These are phyloP conservation scores for Papilio glaucus DNA, from an alignment of 1,140 invertebrate genomes.

Conservation along the genomic window DNA sequence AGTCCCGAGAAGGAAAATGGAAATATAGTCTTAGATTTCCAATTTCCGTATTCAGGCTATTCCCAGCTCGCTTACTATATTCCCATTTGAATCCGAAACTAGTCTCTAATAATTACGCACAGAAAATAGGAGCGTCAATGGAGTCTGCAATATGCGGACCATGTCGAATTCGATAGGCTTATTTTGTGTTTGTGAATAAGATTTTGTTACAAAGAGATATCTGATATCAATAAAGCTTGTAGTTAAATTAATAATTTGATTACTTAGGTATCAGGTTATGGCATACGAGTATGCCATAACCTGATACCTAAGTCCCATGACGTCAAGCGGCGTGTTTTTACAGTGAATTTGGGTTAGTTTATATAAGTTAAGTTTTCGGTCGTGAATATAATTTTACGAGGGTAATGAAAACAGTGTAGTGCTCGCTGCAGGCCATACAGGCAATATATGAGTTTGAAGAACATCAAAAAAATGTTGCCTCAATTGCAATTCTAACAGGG, in stretches of 20 bases:
- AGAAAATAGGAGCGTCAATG: background rate
- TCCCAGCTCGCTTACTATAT: slow-evolving; percentile 25
- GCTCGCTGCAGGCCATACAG: no score
- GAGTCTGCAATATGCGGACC: slow-evolving; percentile 10
- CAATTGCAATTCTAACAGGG: no score
- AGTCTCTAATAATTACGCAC: slow-evolving; percentile 26
- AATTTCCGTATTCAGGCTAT: slow-evolving; percentile 24
- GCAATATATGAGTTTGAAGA: no score
- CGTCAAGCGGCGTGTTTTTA: no score
- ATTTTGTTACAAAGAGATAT: background rate
- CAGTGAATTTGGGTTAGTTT: no score
- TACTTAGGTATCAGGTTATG: no score
- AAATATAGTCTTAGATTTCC: slow-evolving; percentile 29
- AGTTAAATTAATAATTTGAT: background rate
- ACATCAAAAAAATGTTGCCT: no score
- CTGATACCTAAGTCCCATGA: no score
- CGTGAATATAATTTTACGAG: no score
- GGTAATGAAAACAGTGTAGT: no score
- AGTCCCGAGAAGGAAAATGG: slow-evolving; percentile 18
- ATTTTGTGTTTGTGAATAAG: background rate
- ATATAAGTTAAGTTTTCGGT: no score
- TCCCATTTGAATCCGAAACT: slow-evolving; percentile 34
- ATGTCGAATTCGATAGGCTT: background rate
- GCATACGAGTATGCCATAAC: no score
- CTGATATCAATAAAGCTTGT: background rate